Conservation (phyloP, 2,797 vertebrate genomes). For the Sorex maritimensis region DNA sequence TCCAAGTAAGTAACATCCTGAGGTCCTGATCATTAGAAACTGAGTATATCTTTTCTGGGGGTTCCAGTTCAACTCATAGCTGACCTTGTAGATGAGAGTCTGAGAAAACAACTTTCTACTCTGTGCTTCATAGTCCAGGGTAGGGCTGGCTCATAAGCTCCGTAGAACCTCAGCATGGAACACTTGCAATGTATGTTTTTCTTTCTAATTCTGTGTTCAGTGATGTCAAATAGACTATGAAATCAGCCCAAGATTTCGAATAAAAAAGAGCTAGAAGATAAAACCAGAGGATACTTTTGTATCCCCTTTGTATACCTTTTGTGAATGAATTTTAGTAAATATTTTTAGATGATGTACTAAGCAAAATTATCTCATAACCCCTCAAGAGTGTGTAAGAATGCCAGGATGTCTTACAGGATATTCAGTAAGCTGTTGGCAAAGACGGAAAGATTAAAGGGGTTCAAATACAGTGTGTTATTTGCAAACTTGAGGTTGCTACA, state of each 20-base stretch:
- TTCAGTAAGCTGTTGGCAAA: not conserved
- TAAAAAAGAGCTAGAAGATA: no score
- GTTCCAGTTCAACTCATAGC: not conserved
- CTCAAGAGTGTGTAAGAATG: no score
- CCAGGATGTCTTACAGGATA: not conserved
- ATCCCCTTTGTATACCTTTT: not conserved
- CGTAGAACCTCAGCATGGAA: not conserved
- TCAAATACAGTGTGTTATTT: not conserved
- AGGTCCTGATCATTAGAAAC: not conserved
- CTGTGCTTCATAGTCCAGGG: not conserved
- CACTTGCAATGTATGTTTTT: accelerated
- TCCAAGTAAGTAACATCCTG: slow-evolving; percentile 16
- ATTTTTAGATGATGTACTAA: no score
- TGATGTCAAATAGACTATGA: not conserved
- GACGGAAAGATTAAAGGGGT: not conserved
- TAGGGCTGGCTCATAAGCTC: not conserved
- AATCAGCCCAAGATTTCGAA: not conserved
- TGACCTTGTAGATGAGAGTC: not conserved
- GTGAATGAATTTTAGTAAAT: no score
- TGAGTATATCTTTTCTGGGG: not conserved
- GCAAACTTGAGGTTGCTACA: not conserved
- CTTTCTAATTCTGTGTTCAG: not conserved
- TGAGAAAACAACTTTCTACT: not conserved
- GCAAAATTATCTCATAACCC: no score
- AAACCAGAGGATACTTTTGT: no score